Evolutionary conservation across 1,140 invertebrate species (phyloP), one percentile per base, ranked within the genome.

Genomic region (Calephelis nemesis): DNA sequence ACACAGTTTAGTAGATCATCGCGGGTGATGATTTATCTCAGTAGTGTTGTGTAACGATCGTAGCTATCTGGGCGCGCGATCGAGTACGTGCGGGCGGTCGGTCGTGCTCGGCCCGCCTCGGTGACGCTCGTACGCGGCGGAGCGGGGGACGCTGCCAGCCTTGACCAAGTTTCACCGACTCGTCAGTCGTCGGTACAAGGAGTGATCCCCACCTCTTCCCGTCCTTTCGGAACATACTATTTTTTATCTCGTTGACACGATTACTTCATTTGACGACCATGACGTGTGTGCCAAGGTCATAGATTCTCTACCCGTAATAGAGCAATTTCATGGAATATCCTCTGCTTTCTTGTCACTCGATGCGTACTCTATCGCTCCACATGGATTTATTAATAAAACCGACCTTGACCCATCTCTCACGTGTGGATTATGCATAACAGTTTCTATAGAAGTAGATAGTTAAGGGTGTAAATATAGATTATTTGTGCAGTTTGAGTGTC

Each of bases 111-210:
- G 84, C 62, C 58, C 74, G 62, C 69, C 75, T 70, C 85, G 87
- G 74, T 68, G 63, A 54, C 68, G 70, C 62, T 82, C 82, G 79
- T 75, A 66, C 63, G 74, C 76, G 66, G 63, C 42, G 80, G 65
- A 74, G 75, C 68, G 77, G 75, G 80, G 79, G 78, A 69, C 72
- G 77, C 70, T 60, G 74, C 73, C 82, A 87, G 86, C 88, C 88
- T 90, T 90, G 88, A 90, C 88, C 88, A 90, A 90, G 88, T 90
- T 90, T 90, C 87, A 88, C 82, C 76, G 84, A 80, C 81, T 87
- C 88, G 83, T 88, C 86, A 79, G 81, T 85, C 88, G 83, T 88
- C 86, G 80, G 81, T 84, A 88, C 87, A 88, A 88, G 85, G 82
- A 88, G 84, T 80, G 81, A 83, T 89, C 88, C 88, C 88, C 88